Conservation (phyloP, 2,797 vertebrate genomes). For the Sebastes paucispinis region DNA sequence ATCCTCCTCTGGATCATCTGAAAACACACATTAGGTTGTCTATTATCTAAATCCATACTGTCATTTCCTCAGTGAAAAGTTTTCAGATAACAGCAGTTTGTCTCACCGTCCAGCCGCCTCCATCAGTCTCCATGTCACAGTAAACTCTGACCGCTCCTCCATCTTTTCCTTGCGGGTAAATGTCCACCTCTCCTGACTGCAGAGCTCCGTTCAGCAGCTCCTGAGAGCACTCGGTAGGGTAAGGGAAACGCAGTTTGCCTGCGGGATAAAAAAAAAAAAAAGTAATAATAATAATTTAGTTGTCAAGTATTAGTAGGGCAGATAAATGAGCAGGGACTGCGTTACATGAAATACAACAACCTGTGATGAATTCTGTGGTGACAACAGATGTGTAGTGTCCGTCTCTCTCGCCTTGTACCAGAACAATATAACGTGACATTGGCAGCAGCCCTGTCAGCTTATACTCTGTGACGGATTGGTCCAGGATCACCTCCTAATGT, state of each 20-base stretch:
- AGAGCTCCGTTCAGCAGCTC: conserved; percentile 86
- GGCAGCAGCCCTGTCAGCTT: conserved; percentile 84
- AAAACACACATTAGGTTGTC: conserved; percentile 19
- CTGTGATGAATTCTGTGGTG: conserved; percentile 87
- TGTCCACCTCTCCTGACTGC: conserved; percentile 82
- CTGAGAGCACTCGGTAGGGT: conserved; percentile 90
- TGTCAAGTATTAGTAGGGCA: not conserved
- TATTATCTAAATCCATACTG: not conserved
- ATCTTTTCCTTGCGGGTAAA: conserved; percentile 87
- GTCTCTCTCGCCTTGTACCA: conserved; percentile 83
- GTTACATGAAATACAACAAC: conserved; percentile 62
- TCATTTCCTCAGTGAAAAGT: not conserved
- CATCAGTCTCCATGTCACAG: conserved; percentile 94
- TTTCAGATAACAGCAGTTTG: not conserved
- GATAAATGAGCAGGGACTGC: not conserved
- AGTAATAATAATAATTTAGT: not conserved
- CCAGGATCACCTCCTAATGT: conserved; percentile 84
- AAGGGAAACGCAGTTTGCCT: conserved; percentile 84
- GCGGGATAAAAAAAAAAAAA: not conserved
- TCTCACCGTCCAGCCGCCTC: conserved; percentile 92
- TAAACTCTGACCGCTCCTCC: conserved; percentile 83
- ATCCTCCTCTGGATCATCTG: conserved; percentile 94
- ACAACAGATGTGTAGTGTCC: conserved; percentile 77
- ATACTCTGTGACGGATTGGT: conserved; percentile 76
- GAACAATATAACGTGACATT: conserved; percentile 81